A percentile compares a stretch with the other conserved stretches of the same genome.
Evolutionary conservation across 2,888 invertebrate species (phyloP).

Genomic region (Pharmacophagus antenor): DNA sequence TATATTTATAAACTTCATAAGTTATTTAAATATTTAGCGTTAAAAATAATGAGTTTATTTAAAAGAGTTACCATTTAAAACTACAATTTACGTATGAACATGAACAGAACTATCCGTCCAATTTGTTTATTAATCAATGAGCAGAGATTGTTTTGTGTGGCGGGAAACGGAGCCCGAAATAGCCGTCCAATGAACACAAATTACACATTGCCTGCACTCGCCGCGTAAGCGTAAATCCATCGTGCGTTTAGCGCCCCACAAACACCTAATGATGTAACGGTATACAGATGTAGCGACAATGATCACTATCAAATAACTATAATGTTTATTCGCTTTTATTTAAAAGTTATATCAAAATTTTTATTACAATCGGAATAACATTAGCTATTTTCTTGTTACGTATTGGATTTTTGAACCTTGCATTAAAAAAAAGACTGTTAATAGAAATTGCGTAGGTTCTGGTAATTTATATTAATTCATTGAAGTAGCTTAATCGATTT

Average conservation of each 20-base stretch:
- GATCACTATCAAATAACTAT: background rate
- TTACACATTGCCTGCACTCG: conserved; percentile 48
- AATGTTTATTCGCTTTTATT: too few relatives aligned
- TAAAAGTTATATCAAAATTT: too few relatives aligned
- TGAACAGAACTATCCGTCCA: background rate
- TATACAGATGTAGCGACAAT: background rate
- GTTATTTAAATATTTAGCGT: background rate
- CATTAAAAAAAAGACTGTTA: too few relatives aligned
- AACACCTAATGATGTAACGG: conserved; percentile 35
- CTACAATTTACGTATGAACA: conserved; percentile 9
- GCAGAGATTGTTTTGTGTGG: conserved; percentile 39
- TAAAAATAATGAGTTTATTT: too few relatives aligned
- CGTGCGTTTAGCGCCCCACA: conserved; percentile 49
- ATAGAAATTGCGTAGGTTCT: too few relatives aligned
- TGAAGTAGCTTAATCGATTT: too few relatives aligned
- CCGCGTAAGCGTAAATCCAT: conserved; percentile 41
- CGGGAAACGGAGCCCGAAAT: conserved; percentile 55
- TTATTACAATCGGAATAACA: too few relatives aligned
- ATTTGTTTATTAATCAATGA: conserved; percentile 36
- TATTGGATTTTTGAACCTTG: too few relatives aligned
- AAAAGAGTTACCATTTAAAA: background rate
- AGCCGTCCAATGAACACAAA: conserved; percentile 55
- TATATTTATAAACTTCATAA: too few relatives aligned
- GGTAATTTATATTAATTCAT: too few relatives aligned
- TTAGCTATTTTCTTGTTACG: too few relatives aligned